These are phyloP conservation scores for Chironomus tentans DNA, from an alignment of 2,888 invertebrate species.

Conservation along the genomic window DNA sequence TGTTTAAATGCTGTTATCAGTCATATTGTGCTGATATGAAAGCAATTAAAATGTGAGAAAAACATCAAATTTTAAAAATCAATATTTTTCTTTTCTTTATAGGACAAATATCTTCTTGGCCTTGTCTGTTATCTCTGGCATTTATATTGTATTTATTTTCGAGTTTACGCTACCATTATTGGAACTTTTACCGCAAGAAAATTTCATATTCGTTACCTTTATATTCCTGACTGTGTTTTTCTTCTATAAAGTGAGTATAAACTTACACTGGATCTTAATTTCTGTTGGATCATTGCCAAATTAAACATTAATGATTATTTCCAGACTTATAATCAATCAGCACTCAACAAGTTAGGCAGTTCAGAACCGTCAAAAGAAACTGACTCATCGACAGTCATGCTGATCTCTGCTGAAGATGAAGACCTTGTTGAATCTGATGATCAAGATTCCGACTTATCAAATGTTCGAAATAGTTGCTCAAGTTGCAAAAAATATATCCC, in stretches of 20 bases:
- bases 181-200: conserved; percentile 60
- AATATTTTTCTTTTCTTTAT: background rate
- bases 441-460: conserved; percentile 31
- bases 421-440: conserved; percentile 31
- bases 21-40: background rate
- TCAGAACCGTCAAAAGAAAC: conserved; percentile 34
- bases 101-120: conserved; percentile 65
- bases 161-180: conserved; percentile 62
- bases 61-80: too few relatives aligned
- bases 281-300: too few relatives aligned
- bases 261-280: background rate
- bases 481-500: conserved; percentile 52
- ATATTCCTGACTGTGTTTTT: conserved; percentile 44
- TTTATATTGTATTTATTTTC: conserved; percentile 58
- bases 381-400: background rate
- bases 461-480: conserved; percentile 44
- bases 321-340: conserved; percentile 33
- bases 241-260: conserved; percentile 36
- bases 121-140: conserved; percentile 61
- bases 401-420: conserved; percentile 29
- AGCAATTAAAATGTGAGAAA: background rate
- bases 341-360: conserved; percentile 37
- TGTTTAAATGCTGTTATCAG: conserved; percentile 27
- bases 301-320: conserved; percentile 31
- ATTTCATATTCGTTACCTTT: conserved; percentile 47